Conservation (phyloP, 2,888 invertebrate species). For the Caenorhabditis sp. region DNA sequence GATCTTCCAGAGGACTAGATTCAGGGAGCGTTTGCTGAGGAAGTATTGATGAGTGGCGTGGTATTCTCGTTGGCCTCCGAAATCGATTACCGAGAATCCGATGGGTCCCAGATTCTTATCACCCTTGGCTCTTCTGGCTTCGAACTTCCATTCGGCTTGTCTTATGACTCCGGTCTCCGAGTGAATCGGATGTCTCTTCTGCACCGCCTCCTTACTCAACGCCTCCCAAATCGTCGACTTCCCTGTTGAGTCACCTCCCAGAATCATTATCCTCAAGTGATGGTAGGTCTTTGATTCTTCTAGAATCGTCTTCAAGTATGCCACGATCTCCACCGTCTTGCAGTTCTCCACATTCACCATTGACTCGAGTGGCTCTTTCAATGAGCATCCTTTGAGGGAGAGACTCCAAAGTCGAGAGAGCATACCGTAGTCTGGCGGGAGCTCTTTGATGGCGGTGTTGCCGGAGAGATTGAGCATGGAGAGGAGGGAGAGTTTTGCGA, state of each 20-base stretch:
- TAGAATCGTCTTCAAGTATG: slow-evolving; percentile 90
- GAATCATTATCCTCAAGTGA: slow-evolving; percentile 90
- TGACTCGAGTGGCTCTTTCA: slow-evolving; percentile 90
- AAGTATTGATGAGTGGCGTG: slow-evolving; percentile 99
- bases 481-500: slow-evolving; percentile 91
- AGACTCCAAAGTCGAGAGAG: slow-evolving; percentile 90
- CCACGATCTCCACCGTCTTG: slow-evolving; percentile 94
- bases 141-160: slow-evolving; percentile 95
- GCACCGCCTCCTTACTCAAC: slow-evolving; percentile 66
- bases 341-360: slow-evolving; percentile 94
- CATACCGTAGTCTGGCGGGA: slow-evolving; percentile 94
- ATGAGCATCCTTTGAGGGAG: slow-evolving; percentile 92
- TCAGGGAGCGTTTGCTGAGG: slow-evolving; percentile 94
- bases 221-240: slow-evolving; percentile 85
- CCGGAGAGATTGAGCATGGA: slow-evolving; percentile 96
- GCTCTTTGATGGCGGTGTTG: slow-evolving; percentile 86
- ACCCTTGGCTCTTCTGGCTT: slow-evolving; percentile 84
- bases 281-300: slow-evolving; percentile 92
- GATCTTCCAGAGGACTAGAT: slow-evolving; percentile 95
- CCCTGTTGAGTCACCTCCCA: slow-evolving; percentile 88
- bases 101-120: slow-evolving; percentile 89
- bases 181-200: slow-evolving; percentile 62
- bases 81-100: slow-evolving; percentile 95
- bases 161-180: slow-evolving; percentile 87
- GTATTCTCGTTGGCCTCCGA: slow-evolving; percentile 96